phyloP scores from a whole-genome alignment of 92 coral and sea anemone species.

The Hydrozoanthus gracilis region DNA sequence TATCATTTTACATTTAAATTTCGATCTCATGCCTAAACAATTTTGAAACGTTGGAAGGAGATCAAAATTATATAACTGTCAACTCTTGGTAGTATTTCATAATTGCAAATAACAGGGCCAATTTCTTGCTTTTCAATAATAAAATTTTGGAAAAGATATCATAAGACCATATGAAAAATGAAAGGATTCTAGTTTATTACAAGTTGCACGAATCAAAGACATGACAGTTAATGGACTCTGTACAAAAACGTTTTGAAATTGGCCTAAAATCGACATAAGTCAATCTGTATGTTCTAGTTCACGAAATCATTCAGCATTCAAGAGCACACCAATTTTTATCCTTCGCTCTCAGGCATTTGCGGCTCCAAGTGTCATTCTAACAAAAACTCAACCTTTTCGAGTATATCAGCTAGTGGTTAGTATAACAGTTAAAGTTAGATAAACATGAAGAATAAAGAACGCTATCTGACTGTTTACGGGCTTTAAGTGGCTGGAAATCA shows the following conservation, averaged over 20 bases:
- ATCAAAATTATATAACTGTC: constrained; percentile 31
- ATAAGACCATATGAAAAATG: constrained; percentile 7
- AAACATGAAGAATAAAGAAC: not conserved
- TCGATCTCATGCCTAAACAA: constrained; percentile 5
- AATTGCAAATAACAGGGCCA: constrained; percentile 30
- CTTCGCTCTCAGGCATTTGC: not conserved
- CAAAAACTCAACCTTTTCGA: not conserved
- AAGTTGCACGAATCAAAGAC: constrained; percentile 36
- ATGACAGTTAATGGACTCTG: constrained; percentile 35
- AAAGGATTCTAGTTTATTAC: constrained; percentile 26
- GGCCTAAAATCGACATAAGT: not conserved
- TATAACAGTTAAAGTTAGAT: not conserved
- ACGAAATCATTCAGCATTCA: not conserved
- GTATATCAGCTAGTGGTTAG: not conserved
- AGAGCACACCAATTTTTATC: not conserved
- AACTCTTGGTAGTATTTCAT: constrained; percentile 22
- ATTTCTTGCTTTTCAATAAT: constrained; percentile 24
- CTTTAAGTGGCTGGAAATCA: not conserved
- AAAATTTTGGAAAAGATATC: not conserved
- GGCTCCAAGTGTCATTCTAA: not conserved
- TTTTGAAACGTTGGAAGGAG: constrained; percentile 24
- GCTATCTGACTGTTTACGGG: not conserved
- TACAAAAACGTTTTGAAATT: constrained; percentile 20
- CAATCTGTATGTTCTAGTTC: not conserved
- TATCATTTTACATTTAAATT: constrained; percentile 8